These are phyloP conservation scores for Cassiopea xamachana DNA, from an alignment of 30 jellyfish, hydroid and myxozoan genomes.

Conservation along the genomic window DNA sequence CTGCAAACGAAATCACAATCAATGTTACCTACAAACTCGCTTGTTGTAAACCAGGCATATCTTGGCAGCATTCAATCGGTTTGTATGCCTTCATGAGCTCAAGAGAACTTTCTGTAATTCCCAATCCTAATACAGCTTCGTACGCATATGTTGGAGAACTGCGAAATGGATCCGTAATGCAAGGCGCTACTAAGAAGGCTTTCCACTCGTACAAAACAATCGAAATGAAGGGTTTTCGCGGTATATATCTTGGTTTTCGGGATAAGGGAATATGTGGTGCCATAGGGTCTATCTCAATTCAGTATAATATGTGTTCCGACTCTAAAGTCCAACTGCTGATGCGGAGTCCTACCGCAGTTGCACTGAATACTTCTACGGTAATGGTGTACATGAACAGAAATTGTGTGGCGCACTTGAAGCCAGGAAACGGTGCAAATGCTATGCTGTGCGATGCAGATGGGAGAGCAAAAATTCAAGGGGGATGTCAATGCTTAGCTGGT, in stretches of 20 bases:
- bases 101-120: background rate
- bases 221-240: background rate
- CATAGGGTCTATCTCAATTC: background rate
- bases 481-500: background rate
- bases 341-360: background rate
- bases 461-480: background rate
- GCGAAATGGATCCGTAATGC: background rate
- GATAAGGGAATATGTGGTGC: background rate
- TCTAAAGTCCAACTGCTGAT: background rate
- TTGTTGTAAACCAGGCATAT: background rate
- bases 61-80: background rate
- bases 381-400: background rate
- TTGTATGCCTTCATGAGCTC: background rate
- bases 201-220: background rate
- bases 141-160: background rate
- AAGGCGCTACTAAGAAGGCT: background rate
- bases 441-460: background rate
- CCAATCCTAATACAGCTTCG: background rate
- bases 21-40: background rate
- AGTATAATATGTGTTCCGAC: background rate
- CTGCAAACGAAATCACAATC: background rate
- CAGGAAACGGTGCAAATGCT: background rate
- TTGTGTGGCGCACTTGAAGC: background rate
- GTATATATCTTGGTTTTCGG: background rate
- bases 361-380: background rate